phyloP scores from a whole-genome alignment of 1,140 invertebrate species.

The Campoletis sonorensis region DNA sequence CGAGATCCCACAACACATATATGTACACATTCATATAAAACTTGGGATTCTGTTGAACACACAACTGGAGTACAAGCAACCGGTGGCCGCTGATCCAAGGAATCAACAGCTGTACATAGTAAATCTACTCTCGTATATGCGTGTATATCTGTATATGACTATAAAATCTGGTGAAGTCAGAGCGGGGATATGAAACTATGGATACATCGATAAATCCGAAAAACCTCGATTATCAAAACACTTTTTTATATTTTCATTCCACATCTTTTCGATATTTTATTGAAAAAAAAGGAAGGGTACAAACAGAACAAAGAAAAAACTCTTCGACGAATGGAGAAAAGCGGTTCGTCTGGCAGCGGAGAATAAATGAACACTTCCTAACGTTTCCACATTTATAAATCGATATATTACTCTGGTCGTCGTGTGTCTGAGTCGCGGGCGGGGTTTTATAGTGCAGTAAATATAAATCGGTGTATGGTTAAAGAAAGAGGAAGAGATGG shows the following conservation, averaged over 20 bases:
- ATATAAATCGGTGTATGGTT: conserved; percentile 6
- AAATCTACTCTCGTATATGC: neutral
- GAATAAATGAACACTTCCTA: conserved; percentile 1
- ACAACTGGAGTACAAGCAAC: conserved; percentile 1
- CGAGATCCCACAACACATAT: neutral
- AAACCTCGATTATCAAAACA: neutral
- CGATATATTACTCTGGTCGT: conserved; percentile 13
- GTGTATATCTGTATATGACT: neutral
- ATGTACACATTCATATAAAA: neutral
- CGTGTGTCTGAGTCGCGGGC: conserved; percentile 8
- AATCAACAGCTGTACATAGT: conserved; percentile 33
- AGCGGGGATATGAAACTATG: conserved; percentile 21
- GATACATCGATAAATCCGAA: conserved; percentile 30
- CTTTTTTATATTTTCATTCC: neutral
- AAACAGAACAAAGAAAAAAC: neutral
- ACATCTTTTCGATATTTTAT: neutral
- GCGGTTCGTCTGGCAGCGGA: neutral
- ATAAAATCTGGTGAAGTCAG: neutral
- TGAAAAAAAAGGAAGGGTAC: neutral
- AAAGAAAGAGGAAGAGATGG: too few species aligned
- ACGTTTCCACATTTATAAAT: conserved; percentile 15
- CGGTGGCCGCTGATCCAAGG: conserved; percentile 44
- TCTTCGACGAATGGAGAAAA: neutral
- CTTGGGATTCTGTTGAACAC: neutral
- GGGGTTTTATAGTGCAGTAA: conserved; percentile 1